A percentile compares a stretch with the other conserved stretches of the same genome.
phyloP scores from a whole-genome alignment of 2,797 vertebrate genomes.

The Chanos chanos region DNA sequence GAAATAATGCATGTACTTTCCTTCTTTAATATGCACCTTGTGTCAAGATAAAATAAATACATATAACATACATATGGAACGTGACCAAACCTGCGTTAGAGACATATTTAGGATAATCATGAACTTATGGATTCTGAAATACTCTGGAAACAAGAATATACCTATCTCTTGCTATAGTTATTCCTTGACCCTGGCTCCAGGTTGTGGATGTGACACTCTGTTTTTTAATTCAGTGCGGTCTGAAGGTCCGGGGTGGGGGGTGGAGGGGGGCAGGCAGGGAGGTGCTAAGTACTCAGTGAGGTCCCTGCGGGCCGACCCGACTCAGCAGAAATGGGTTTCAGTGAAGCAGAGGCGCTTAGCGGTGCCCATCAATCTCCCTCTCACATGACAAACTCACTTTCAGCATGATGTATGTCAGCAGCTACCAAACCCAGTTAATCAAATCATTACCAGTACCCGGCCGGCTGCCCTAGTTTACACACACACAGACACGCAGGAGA shows the following conservation, averaged over 20 bases:
- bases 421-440: conserved; percentile 67
- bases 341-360: conserved; percentile 29
- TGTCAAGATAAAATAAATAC: no score
- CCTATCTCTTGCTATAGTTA: no score
- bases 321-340: conserved; percentile 59
- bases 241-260: background rate
- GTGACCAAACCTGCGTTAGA: no score
- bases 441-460: conserved; percentile 61
- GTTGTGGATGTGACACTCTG: no score
- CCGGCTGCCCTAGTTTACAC: conserved; percentile 57
- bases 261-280: conserved; percentile 34
- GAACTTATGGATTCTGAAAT: no score
- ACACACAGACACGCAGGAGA: conserved; percentile 36
- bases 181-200: no score
- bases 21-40: background rate
- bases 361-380: conserved; percentile 62
- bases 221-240: no score
- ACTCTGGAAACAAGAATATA: no score
- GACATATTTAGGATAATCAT: no score
- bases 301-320: conserved; percentile 44
- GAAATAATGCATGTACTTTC: conserved; percentile 24
- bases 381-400: conserved; percentile 64
- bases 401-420: conserved; percentile 68
- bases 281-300: conserved; percentile 48
- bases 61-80: no score